Percentiles rank a stretch among this genome's conserved stretches.
These are phyloP conservation scores for Diplosoma virens DNA, from an alignment of 23 tunicate genomes.

Conservation along the genomic window DNA sequence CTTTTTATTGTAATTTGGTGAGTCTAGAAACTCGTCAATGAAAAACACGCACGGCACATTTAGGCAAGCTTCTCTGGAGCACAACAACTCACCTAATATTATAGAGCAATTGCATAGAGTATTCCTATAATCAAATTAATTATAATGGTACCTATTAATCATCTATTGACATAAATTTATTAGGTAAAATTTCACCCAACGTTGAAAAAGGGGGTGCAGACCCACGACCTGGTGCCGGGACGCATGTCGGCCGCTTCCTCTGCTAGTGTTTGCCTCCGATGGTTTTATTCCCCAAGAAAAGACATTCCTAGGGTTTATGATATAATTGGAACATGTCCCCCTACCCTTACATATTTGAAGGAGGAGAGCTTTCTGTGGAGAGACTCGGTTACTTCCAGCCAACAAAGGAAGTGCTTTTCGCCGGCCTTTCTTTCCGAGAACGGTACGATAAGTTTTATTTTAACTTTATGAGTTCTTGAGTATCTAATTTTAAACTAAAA, in stretches of 20 bases:
- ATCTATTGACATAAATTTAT: no score
- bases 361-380: neutral
- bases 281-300: constrained; percentile 30
- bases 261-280: constrained; percentile 34
- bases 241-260: neutral
- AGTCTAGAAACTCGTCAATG: no score
- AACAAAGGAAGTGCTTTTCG: constrained; percentile 24
- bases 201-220: constrained; percentile 17
- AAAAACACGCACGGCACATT: no score
- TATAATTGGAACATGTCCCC: constrained; percentile 28
- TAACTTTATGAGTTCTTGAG: no score
- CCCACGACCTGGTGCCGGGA: constrained; percentile 36
- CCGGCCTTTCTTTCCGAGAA: constrained; percentile 29
- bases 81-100: no score
- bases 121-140: no score
- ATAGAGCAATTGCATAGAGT: no score
- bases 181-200: constrained; percentile 39
- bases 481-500: neutral
- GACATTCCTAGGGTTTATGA: neutral
- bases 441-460: constrained; percentile 22
- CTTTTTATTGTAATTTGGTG: no score
- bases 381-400: neutral
- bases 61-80: no score
- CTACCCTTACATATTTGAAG: neutral
- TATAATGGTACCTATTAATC: no score